Percentiles rank a stretch among this genome's conserved stretches.
Evolutionary conservation across 2,888 invertebrate species (phyloP).

Genomic region (Therioaphis trifolii): DNA sequence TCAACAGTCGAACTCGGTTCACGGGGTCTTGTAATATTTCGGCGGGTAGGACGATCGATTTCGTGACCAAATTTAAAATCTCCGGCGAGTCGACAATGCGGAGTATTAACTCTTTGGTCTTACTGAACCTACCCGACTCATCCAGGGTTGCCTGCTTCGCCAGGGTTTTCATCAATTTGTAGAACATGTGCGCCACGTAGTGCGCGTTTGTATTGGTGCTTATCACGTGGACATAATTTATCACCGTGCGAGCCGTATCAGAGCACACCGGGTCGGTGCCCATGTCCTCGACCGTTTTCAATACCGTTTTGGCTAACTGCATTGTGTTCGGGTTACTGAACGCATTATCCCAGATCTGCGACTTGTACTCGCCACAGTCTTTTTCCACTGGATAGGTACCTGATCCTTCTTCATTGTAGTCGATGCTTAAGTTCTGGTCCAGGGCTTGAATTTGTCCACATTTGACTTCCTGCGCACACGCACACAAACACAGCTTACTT

Average conservation of each 20-base stretch:
- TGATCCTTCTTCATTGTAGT: background rate
- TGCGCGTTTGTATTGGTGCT: background rate
- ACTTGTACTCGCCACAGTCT: background rate
- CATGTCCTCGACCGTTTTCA: background rate
- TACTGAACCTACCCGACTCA: background rate
- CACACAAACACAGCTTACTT: background rate
- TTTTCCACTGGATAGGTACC: no score
- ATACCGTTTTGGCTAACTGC: background rate
- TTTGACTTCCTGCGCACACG: background rate
- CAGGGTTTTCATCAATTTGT: background rate
- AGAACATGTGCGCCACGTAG: background rate
- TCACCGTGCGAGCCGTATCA: background rate
- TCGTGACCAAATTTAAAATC: background rate
- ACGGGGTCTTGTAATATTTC: background rate
- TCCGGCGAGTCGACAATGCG: background rate
- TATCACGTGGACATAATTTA: background rate
- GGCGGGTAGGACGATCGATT: fast-evolving
- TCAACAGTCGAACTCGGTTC: background rate
- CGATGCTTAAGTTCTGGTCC: background rate
- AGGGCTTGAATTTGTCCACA: background rate
- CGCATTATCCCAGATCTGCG: constrained; percentile 16
- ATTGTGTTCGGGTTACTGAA: background rate
- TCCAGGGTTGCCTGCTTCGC: background rate
- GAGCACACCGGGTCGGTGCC: constrained; percentile 4
- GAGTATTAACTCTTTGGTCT: background rate